These are phyloP conservation scores for Drosophila algonquin DNA, from an alignment of 2,888 invertebrate genomes.

Conservation along the genomic window DNA sequence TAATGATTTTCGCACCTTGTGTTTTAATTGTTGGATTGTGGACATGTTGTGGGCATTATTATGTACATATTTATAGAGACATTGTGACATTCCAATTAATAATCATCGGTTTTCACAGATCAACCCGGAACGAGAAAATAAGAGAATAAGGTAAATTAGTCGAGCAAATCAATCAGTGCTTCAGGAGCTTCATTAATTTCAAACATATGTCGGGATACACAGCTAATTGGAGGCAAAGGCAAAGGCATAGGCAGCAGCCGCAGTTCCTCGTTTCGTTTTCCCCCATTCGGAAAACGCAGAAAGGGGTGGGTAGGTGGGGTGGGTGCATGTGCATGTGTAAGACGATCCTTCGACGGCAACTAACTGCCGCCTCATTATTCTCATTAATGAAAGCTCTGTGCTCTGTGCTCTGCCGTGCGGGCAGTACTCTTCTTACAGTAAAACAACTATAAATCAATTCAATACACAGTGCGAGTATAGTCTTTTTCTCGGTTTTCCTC, in stretches of 20 bases:
- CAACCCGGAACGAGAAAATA: not conserved
- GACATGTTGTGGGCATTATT: slow-evolving; percentile 36
- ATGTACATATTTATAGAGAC: not conserved
- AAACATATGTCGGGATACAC: slow-evolving; percentile 65
- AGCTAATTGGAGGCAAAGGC: slow-evolving; percentile 60
- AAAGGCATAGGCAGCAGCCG: too few species aligned
- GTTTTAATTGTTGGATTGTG: not conserved
- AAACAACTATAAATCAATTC: slow-evolving; percentile 47
- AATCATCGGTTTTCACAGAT: slow-evolving; percentile 21
- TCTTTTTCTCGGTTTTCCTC: slow-evolving; percentile 10
- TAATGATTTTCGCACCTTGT: slow-evolving; percentile 74
- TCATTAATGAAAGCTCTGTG: slow-evolving; percentile 62
- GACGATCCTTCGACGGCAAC: slow-evolving; percentile 29
- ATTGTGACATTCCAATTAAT: slow-evolving; percentile 48
- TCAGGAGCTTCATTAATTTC: slow-evolving; percentile 45
- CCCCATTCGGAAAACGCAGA: slow-evolving; percentile 13
- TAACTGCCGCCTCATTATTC: slow-evolving; percentile 61
- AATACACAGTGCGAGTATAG: slow-evolving; percentile 3
- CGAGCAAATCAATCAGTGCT: slow-evolving; percentile 63
- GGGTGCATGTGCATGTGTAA: slow-evolving; percentile 12
- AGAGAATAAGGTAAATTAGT: slow-evolving; percentile 29
- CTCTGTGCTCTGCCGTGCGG: slow-evolving; percentile 22
- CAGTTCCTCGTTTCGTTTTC: slow-evolving; percentile 8
- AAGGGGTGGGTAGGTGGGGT: slow-evolving; percentile 7
- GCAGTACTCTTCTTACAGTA: slow-evolving; percentile 34